These are phyloP conservation scores for Euglossa dilemma DNA, from an alignment of 1,140 invertebrate genomes.

Conservation along the genomic window DNA sequence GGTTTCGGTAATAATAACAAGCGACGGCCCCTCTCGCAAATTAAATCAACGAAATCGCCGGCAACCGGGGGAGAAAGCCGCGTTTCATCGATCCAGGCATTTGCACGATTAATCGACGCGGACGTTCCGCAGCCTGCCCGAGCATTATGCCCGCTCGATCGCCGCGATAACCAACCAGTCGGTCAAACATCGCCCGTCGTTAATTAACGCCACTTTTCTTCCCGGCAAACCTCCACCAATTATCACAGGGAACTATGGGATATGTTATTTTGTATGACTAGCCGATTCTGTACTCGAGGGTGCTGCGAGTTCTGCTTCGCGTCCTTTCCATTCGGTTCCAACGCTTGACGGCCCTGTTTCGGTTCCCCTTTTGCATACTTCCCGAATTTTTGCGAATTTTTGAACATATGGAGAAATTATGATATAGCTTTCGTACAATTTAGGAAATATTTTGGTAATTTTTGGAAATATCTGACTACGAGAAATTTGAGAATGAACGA, in stretches of 20 bases:
- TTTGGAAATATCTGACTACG: too few relatives aligned
- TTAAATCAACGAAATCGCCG: conserved; percentile 3
- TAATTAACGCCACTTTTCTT: conserved; percentile 63
- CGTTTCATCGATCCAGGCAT: conserved; percentile 32
- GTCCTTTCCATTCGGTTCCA: too few relatives aligned
- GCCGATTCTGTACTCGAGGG: not conserved
- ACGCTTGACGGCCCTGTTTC: too few relatives aligned
- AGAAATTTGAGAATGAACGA: too few relatives aligned
- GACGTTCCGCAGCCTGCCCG: conserved; percentile 15
- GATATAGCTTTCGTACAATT: too few relatives aligned
- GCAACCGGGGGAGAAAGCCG: not conserved
- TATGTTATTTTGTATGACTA: not conserved
- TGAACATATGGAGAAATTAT: too few relatives aligned
- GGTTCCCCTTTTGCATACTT: too few relatives aligned
- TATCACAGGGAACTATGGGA: conserved; percentile 12
- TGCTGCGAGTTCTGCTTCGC: too few relatives aligned
- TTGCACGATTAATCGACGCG: conserved; percentile 46
- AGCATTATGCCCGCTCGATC: conserved; percentile 45
- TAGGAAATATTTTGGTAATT: too few relatives aligned
- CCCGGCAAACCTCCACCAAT: conserved; percentile 27
- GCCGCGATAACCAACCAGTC: conserved; percentile 45
- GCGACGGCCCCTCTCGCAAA: conserved; percentile 1
- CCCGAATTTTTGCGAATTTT: too few relatives aligned
- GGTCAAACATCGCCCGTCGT: conserved; percentile 57
- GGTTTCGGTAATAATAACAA: conserved; percentile 21